Conservation (phyloP, 1,140 invertebrate species). For the Temnothorax nylanderi region DNA sequence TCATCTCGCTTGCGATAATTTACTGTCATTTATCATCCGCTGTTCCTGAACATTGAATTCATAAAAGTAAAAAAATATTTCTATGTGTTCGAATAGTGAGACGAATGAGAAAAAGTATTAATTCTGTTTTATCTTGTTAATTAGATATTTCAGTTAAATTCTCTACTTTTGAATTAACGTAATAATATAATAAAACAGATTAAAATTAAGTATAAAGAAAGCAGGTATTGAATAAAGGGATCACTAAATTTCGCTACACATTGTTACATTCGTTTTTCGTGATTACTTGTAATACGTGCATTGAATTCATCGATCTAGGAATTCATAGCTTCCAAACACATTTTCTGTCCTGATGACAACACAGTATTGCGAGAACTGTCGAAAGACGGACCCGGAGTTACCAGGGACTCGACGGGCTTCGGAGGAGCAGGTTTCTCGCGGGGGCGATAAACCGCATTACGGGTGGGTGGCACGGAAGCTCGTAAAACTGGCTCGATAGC, state of each 20-base stretch:
- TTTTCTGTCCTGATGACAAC: neutral
- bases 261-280: neutral
- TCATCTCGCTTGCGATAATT: neutral
- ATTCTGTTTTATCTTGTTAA: neutral
- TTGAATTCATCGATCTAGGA: too few relatives aligned
- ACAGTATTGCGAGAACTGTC: neutral
- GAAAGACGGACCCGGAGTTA: neutral
- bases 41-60: neutral
- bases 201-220: neutral
- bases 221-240: neutral
- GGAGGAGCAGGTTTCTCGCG: slow-evolving; percentile 52
- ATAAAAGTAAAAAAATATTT: neutral
- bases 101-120: neutral
- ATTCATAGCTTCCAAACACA: neutral
- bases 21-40: neutral
- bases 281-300: neutral
- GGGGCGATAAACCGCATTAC: slow-evolving; percentile 70
- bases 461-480: slow-evolving; percentile 49
- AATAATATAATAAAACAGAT: neutral
- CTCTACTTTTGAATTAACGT: neutral
- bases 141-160: slow-evolving; percentile 6
- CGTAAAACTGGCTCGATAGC: slow-evolving; percentile 68
- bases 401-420: slow-evolving; percentile 15
- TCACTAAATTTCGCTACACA: neutral
- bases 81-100: neutral